phyloP scores from a whole-genome alignment of 1,140 invertebrate species.

The Drosophila seguyi region DNA sequence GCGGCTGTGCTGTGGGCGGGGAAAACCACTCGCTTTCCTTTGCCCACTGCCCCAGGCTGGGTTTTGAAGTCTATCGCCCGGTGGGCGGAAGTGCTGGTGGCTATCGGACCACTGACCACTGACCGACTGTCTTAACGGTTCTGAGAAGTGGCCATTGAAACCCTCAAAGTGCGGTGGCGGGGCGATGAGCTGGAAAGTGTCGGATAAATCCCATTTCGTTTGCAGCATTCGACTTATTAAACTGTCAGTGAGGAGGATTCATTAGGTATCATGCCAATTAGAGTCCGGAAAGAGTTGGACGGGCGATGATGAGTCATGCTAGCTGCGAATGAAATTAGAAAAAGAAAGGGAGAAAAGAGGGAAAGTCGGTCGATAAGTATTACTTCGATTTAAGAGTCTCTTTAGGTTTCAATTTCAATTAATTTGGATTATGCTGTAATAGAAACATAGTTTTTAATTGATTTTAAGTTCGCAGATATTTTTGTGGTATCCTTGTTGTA shows the following conservation, averaged over 20 bases:
- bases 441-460: too few species aligned
- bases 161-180: constrained; percentile 19
- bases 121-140: constrained; percentile 51
- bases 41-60: constrained; percentile 18
- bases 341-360: too few species aligned
- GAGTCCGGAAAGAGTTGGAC: constrained; percentile 53
- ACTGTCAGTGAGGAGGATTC: constrained; percentile 39
- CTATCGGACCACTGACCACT: constrained; percentile 45
- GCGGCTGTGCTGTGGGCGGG: constrained; percentile 37
- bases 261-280: constrained; percentile 28
- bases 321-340: not conserved
- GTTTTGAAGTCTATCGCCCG: constrained; percentile 53
- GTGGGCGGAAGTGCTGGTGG: constrained; percentile 43
- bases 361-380: too few species aligned
- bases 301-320: constrained; percentile 17
- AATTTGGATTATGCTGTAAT: not conserved
- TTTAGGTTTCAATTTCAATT: not conserved
- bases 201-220: constrained; percentile 45
- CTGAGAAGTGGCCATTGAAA: constrained; percentile 59
- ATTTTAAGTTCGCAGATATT: too few species aligned
- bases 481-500: too few species aligned
- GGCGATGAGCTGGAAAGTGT: constrained; percentile 53
- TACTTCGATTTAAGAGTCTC: not conserved
- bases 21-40: constrained; percentile 26
- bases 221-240: constrained; percentile 47